Base-by-base conservation (phyloP, 2,113 vertebrate species). In the Poecile atricapillus region DNA sequence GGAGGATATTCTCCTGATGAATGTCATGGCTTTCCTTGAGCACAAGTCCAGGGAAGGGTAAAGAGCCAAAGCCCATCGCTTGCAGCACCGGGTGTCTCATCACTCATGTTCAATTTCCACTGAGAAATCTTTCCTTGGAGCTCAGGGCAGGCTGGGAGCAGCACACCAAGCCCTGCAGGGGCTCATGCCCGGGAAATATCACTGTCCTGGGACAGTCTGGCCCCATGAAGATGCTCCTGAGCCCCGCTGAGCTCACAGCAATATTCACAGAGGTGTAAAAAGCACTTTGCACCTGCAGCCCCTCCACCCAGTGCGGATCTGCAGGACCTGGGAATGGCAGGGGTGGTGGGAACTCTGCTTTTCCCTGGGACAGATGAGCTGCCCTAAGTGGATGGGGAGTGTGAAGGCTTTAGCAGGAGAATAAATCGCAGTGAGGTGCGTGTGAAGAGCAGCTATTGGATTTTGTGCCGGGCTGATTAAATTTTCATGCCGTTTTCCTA, bases 401-500 rank as follows among this genome's bases (percentile, higher is more conserved):
- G 30, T 28, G 60, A 65, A 78, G 49, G 56, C 47, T 84, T 63
- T 2, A 85, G 53, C 30, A 77, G 88, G 37, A 68, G 67, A 53
- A 90, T 63, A 80, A 93, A 90, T 35, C 0, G 1, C 2, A 2
- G 50, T 2, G 71, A 95, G 74, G 60, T 69, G 59, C 43, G 3
- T 55, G 60, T 59, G 84, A 80, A 53, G 82, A 81, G 88, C 90
- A 62, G 85, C 71, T 41, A 27, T 73, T 46, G 47, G 55, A 43
- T 80, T 95, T 91, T 43, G 86, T 50, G 83, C 76, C 0, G 3
- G 28, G n/a, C 18, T 1, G 24, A 89, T 94, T 93, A 93, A 93
- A 94, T 89, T 95, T 91, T 95, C 91, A 93, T 65, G 83, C 59
- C 2, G 2, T 75, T 95, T 95, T 79, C 62, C 14, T 60, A 53